Evolutionary conservation across 2,888 invertebrate species (phyloP), one percentile per base, ranked within the genome.

Genomic region (Nemurella pictetii): DNA sequence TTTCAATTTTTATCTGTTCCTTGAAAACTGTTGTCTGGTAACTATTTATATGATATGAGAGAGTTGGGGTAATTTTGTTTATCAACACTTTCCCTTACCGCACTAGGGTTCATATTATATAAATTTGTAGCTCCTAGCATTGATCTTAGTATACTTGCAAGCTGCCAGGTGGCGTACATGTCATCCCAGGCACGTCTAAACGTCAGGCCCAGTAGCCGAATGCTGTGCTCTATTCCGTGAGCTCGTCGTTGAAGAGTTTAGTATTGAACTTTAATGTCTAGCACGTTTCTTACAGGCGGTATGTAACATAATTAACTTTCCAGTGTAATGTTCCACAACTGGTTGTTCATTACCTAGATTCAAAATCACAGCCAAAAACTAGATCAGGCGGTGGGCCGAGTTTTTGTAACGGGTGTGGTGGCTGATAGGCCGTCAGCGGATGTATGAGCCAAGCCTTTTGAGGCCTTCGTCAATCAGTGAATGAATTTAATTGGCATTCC

Each of bases 241-340:
- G 55, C 55, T 2, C n/a, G 20, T 55, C 78, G 27, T 9, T 78
- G 29, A 29, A n/a, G 5, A 82, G 20, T 73, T 55, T 55, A 55
- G 12, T 20, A 55, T 55, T 55, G 55, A 55, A 20, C 20, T 55
- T 7, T 55, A 55, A 85, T 85, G 85, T 85, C 83, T 83, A 85
- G 85, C 84, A 83, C 85, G 26, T 85, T 85, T 84, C 75, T 85
- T 36, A 85, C 85, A 12, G 85, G 85, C 55, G 85, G 85, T 85
- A 35, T 25, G 85, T 73, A 26, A 82, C 35, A 35, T n/a, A n/a
- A 35, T 35, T 73, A 15, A 7, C 29, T 78, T 78, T 29, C 20
- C 4, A 12, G 29, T 78, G 78, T 26, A 1, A 5, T 28, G 25
- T 75, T 28, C 9, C 29, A 9, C 55, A 1, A 7, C 20, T 2